These are phyloP conservation scores for Tapera naevia DNA, from an alignment of 2,797 vertebrate genomes.

Conservation along the genomic window DNA sequence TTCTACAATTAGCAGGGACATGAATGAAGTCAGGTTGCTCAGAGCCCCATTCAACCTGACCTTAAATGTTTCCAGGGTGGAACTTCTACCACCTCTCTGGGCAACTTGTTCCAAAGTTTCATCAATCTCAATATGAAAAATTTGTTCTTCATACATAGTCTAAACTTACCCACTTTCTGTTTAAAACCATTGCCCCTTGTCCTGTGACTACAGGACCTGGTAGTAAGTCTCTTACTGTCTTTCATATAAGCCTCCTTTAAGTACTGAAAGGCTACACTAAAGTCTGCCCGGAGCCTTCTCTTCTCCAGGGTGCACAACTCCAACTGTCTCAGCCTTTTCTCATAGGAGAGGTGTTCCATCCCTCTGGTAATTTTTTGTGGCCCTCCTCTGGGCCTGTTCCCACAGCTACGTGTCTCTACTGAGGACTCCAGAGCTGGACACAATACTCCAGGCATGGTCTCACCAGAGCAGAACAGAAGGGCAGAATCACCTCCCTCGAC, in stretches of 20 bases:
- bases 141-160: too few species aligned
- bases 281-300: rapidly evolving
- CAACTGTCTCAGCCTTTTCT: too few species aligned
- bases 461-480: too few species aligned
- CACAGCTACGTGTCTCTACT: too few species aligned
- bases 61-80: neutral
- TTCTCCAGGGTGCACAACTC: neutral
- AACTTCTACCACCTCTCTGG: neutral
- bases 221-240: neutral
- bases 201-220: rapidly evolving
- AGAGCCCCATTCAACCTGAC: neutral
- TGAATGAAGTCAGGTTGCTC: neutral
- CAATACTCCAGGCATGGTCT: too few species aligned
- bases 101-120: neutral
- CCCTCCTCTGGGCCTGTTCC: too few species aligned
- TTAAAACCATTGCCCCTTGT: neutral
- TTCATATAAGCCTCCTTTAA: neutral
- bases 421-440: too few species aligned
- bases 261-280: too few species aligned
- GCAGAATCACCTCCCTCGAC: too few species aligned
- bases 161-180: neutral
- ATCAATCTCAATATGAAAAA: too few species aligned
- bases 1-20: neutral
- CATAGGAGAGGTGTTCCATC: too few species aligned
- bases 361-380: too few species aligned